Evolutionary conservation across 2,113 vertebrate species (phyloP).

Genomic region (Clinocottus analis): DNA sequence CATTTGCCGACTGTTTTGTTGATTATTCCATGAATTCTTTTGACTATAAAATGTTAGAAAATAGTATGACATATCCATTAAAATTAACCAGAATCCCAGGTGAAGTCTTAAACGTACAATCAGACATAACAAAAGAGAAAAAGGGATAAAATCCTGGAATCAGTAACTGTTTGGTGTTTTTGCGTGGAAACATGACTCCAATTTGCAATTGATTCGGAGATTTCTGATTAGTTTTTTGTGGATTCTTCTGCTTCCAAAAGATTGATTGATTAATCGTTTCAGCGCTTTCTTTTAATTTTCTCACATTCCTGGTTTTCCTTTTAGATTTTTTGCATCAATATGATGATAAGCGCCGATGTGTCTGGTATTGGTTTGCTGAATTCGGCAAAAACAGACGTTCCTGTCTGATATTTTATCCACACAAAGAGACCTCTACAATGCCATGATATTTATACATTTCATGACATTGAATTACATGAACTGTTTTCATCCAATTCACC

Average conservation of each 20-base stretch:
- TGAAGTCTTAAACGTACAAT: neutral
- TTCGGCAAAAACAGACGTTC: neutral
- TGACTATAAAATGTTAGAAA: neutral
- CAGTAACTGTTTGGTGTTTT: neutral
- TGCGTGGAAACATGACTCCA: neutral
- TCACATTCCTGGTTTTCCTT: neutral
- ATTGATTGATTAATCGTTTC: neutral
- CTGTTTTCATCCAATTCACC: no score
- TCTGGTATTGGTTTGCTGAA: neutral
- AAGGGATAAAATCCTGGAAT: neutral
- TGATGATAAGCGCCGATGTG: neutral
- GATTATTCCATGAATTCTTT: neutral
- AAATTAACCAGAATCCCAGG: neutral
- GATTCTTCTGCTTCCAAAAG: neutral
- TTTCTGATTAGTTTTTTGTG: neutral
- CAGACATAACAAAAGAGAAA: neutral
- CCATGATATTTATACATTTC: neutral
- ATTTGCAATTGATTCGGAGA: neutral
- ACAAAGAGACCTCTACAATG: neutral
- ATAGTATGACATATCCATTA: neutral
- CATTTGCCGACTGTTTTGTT: neutral
- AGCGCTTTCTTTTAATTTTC: neutral
- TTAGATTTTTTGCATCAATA: neutral
- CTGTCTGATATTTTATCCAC: neutral
- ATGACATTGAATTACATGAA: neutral